Percentiles rank a stretch among this genome's conserved stretches.
Evolutionary conservation across 2,888 invertebrate genomes (phyloP).

Genomic region (Tryphoninae sp.): DNA sequence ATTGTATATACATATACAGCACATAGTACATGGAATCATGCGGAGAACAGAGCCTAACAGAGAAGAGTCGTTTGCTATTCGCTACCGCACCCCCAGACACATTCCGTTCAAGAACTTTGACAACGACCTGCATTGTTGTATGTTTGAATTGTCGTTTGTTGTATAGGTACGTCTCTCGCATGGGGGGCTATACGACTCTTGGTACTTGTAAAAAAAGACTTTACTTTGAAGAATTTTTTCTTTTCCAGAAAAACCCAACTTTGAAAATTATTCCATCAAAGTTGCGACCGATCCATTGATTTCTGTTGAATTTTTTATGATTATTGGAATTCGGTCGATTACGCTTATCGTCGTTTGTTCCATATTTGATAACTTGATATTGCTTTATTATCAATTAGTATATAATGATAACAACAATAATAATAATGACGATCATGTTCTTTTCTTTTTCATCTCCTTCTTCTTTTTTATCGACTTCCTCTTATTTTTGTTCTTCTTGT

Average conservation of each 20-base stretch:
- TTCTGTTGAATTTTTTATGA: too few species aligned
- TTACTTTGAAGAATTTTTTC: neutral
- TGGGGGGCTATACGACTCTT: neutral
- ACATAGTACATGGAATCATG: neutral
- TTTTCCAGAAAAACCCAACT: too few species aligned
- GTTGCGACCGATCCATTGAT: too few species aligned
- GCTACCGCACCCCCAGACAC: conserved; percentile 9
- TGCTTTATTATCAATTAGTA: too few species aligned
- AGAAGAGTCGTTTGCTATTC: conserved; percentile 27
- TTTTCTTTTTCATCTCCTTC: too few species aligned
- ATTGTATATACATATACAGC: neutral
- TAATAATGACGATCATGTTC: neutral
- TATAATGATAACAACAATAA: neutral
- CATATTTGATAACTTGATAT: too few species aligned
- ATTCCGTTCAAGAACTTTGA: conserved; percentile 37
- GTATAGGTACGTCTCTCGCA: neutral
- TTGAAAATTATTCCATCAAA: too few species aligned
- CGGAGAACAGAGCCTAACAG: conserved; percentile 1
- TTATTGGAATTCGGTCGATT: too few species aligned
- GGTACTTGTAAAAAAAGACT: neutral
- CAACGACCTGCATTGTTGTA: conserved; percentile 26
- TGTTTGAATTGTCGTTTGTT: conserved; percentile 23
- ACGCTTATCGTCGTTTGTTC: too few species aligned
- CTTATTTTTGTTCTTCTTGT: too few species aligned
- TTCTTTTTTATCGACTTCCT: too few species aligned